Conservation (phyloP, 2,113 vertebrate genomes). For the Aphelocoma coerulescens region DNA sequence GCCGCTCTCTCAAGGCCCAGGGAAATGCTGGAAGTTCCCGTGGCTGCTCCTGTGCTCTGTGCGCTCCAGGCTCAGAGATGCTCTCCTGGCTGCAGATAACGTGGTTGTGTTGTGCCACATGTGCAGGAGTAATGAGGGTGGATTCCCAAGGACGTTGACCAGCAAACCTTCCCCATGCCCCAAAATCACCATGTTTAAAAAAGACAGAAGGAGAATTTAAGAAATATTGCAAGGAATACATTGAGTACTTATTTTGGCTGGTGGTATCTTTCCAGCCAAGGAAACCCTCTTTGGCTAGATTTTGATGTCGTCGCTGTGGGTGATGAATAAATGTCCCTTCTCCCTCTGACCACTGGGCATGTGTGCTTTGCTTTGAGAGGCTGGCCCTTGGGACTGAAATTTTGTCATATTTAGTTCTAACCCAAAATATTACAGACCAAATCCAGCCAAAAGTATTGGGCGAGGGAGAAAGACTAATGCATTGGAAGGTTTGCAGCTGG, state of each 20-base stretch:
- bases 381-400: neutral
- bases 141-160: neutral
- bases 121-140: neutral
- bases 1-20: neutral
- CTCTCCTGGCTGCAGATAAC: neutral
- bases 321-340: neutral
- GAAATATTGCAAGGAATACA: neutral
- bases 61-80: neutral
- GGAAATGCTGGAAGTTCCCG: slow-evolving; percentile 11
- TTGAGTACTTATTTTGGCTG: neutral
- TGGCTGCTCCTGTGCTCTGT: neutral
- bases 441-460: neutral
- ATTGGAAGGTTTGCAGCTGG: neutral
- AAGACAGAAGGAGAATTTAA: neutral
- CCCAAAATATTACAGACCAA: neutral
- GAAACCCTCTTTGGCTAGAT: neutral
- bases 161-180: neutral
- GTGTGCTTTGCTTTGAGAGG: neutral
- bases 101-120: rapidly evolving
- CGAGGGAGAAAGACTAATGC: neutral
- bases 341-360: neutral
- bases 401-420: neutral
- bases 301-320: neutral
- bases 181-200: neutral
- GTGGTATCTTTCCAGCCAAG: neutral